Base-by-base conservation (phyloP, 2,797 vertebrate genomes). In the Poeciliopsis presidionis region DNA sequence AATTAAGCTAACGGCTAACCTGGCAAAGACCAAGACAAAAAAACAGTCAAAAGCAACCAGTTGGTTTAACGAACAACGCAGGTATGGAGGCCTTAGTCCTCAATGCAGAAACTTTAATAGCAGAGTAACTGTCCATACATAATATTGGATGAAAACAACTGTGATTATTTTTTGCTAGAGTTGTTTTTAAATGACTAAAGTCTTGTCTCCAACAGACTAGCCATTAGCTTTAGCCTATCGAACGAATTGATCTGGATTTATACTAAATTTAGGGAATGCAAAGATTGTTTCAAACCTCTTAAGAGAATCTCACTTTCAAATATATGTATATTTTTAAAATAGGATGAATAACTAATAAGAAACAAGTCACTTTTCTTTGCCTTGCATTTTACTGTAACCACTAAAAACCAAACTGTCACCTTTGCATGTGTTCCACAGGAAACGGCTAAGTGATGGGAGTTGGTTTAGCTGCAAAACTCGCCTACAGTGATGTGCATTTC, bases 391-490 rank as follows among this genome's bases (percentile, higher is more conserved):
- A 12, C 25, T 41, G 22, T 6, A 69, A 43, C 65, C 5, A 69
- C 30, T 33, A 3, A 30, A 63, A 18, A 33, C 28, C 30, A 63
- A 18, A 16, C 30, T 33, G 57, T 33, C 5, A 63, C 63, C 36
- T 41, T 25, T 41, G 20, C 5, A 5, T 41, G 8, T 43, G 36
- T 22, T 67, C 8, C 20, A 67, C 63, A 67, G 63, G 63, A 67
- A 67, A 41, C 12, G 36, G 9, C 39, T 25, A 5, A 33, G 65
- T 25, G 41, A 63, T 65, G 4, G 46, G 47, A 82, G 28, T 69
- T 39, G 39, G 49, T 76, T 78, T 3, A 45, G 18, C 18, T 51
- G 18, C 20, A 63, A 71, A 72, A 73, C 72, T 51, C 75, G 81
- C 30, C 46, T 80, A 53, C 4, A 5, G 36, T 30, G 30, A 18